These are phyloP conservation scores for Drosophila auraria DNA, from an alignment of 1,140 invertebrate species.

Conservation along the genomic window DNA sequence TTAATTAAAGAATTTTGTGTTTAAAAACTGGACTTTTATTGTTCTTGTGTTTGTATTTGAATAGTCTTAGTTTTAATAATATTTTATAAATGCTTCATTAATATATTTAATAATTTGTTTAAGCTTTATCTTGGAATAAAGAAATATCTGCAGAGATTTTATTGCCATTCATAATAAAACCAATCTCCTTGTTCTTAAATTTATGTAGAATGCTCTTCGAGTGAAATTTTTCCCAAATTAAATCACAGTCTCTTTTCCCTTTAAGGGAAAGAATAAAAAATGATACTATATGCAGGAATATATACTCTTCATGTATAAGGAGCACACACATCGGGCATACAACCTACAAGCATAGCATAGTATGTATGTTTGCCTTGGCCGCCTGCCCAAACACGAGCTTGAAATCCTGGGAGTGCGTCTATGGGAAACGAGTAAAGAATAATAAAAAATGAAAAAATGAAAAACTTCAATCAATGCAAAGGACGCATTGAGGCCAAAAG, in stretches of 20 bases:
- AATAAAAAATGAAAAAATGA: conserved; percentile 6
- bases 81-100: neutral
- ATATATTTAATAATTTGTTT: too few relatives aligned
- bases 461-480: conserved; percentile 47
- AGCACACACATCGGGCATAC: neutral
- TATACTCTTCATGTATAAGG: conserved; percentile 2
- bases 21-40: neutral
- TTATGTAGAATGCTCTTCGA: neutral
- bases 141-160: neutral
- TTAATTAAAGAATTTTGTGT: neutral
- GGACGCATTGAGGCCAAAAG: conserved; percentile 61
- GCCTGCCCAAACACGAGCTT: conserved; percentile 48
- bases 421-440: conserved; percentile 23
- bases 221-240: neutral
- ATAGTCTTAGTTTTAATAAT: neutral
- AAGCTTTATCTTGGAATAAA: too few relatives aligned
- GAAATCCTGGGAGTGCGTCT: conserved; percentile 20
- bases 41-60: neutral
- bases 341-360: neutral
- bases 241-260: conserved; percentile 19
- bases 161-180: neutral
- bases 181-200: neutral
- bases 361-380: conserved; percentile 41
- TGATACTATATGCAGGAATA: conserved; percentile 9
- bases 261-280: conserved; percentile 24